Conservation (phyloP, 2,113 vertebrate species). For the Mus pahari region DNA sequence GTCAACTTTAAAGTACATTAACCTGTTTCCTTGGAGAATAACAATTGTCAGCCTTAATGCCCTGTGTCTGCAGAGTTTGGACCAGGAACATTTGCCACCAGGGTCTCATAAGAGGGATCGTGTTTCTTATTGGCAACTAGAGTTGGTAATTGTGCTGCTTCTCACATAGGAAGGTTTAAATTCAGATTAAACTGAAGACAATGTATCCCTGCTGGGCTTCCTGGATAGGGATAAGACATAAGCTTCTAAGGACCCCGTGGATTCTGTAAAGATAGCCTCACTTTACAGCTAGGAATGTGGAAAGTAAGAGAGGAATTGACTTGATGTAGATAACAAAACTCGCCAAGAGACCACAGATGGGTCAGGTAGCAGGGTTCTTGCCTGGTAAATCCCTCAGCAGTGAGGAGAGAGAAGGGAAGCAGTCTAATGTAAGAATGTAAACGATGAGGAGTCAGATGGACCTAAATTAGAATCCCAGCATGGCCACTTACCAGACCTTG, state of each 20-base stretch:
- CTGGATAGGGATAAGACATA: not conserved
- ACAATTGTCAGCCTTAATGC: not conserved
- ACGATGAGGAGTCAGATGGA: not conserved
- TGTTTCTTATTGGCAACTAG: conserved; percentile 5
- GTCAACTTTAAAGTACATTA: not conserved
- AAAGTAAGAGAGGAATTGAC: conserved; percentile 6
- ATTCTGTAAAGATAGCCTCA: not conserved
- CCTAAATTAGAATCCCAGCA: conserved; percentile 19
- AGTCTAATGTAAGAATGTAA: not conserved
- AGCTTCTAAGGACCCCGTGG: not conserved
- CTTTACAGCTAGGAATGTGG: conserved; percentile 35
- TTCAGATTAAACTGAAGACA: conserved; percentile 7
- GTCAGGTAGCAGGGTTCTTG: not conserved
- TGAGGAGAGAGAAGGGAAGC: not conserved
- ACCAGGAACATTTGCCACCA: not conserved
- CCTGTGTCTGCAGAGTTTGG: conserved; percentile 20
- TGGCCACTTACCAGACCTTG: conserved; percentile 1
- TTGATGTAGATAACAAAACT: not conserved
- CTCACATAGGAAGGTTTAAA: conserved; percentile 40
- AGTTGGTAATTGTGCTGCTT: conserved; percentile 24
- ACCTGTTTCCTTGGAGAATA: conserved; percentile 31
- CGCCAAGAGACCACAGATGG: not conserved
- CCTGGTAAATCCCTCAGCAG: not conserved
- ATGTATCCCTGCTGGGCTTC: not conserved
- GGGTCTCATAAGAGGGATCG: not conserved